Percentiles rank a stretch among this genome's conserved stretches.
phyloP scores from a whole-genome alignment of 2,888 invertebrate genomes.

The Dolichopus griseipennis region DNA sequence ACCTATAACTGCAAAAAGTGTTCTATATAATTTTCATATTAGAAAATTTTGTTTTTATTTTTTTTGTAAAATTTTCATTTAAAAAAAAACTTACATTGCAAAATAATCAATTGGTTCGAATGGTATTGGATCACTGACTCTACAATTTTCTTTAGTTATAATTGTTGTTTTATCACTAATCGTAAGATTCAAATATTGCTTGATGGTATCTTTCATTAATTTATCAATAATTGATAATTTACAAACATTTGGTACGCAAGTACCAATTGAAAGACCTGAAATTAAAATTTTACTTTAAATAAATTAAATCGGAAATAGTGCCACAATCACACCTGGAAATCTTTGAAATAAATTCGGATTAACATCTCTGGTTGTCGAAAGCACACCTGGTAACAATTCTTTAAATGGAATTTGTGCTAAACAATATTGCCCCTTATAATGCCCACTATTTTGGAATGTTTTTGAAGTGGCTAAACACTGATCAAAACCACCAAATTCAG shows the following conservation, averaged over 20 bases:
- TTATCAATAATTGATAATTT: conserved; percentile 23
- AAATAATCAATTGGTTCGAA: conserved; percentile 36
- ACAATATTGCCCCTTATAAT: conserved; percentile 32
- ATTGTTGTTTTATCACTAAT: not conserved
- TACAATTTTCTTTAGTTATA: too few species aligned
- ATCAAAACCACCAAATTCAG: conserved; percentile 44
- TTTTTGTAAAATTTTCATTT: not conserved
- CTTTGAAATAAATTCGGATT: not conserved
- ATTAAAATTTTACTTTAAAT: not conserved
- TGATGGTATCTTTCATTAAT: conserved; percentile 25
- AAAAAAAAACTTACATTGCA: conserved; percentile 35
- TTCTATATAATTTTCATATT: conserved; percentile 7
- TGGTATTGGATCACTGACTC: not conserved
- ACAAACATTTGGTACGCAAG: conserved; percentile 15
- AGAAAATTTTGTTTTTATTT: not conserved
- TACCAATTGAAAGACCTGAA: conserved; percentile 6
- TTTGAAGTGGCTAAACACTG: conserved; percentile 34
- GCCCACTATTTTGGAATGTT: too few species aligned
- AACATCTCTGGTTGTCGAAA: too few species aligned
- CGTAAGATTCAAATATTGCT: conserved; percentile 23
- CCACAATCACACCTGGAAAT: not conserved
- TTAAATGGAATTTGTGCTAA: conserved; percentile 17
- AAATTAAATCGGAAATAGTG: too few species aligned
- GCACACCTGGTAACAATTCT: too few species aligned
- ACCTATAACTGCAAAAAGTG: conserved; percentile 17